phyloP scores from a whole-genome alignment of 1,140 invertebrate species.

The Monochamus saltuarius region DNA sequence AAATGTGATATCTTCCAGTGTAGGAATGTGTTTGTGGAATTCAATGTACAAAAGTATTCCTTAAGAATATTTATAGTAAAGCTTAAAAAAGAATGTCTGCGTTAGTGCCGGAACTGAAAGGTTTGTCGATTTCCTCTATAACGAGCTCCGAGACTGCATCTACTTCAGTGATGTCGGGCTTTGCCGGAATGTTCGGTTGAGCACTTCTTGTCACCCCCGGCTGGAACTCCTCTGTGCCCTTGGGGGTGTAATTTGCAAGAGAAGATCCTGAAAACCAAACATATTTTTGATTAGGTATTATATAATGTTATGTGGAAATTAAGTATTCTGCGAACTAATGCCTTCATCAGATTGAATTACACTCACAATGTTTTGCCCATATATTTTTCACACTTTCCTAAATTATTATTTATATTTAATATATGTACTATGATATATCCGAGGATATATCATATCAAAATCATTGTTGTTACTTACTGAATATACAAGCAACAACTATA shows the following conservation, averaged over 20 bases:
- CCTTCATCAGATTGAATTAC: too few relatives aligned
- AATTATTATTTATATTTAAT: too few relatives aligned
- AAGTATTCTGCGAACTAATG: too few relatives aligned
- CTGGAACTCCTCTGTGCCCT: slow-evolving; percentile 46
- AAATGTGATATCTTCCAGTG: slow-evolving; percentile 21
- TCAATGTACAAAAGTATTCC: slow-evolving; percentile 5
- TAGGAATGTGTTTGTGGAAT: slow-evolving; percentile 17
- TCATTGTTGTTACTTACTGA: too few relatives aligned
- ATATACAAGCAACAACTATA: too few relatives aligned
- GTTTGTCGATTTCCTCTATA: slow-evolving; percentile 41
- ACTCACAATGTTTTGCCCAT: too few relatives aligned
- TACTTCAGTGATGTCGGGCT: slow-evolving; percentile 18
- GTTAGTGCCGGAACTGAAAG: slow-evolving; percentile 47
- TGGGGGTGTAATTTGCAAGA: slow-evolving; percentile 49
- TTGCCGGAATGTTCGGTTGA: slow-evolving; percentile 21
- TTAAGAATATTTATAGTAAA: background rate
- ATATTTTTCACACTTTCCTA: too few relatives aligned
- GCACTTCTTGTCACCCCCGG: slow-evolving; percentile 42
- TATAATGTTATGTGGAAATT: too few relatives aligned
- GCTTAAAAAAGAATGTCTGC: slow-evolving; percentile 47
- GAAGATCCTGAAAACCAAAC: slow-evolving; percentile 41
- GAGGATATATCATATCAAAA: too few relatives aligned
- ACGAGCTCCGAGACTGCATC: slow-evolving; percentile 19
- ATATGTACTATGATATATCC: too few relatives aligned
- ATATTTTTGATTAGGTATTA: too few relatives aligned